Base-by-base conservation (phyloP, 2,888 invertebrate species). In the Napeogenes sylphis region DNA sequence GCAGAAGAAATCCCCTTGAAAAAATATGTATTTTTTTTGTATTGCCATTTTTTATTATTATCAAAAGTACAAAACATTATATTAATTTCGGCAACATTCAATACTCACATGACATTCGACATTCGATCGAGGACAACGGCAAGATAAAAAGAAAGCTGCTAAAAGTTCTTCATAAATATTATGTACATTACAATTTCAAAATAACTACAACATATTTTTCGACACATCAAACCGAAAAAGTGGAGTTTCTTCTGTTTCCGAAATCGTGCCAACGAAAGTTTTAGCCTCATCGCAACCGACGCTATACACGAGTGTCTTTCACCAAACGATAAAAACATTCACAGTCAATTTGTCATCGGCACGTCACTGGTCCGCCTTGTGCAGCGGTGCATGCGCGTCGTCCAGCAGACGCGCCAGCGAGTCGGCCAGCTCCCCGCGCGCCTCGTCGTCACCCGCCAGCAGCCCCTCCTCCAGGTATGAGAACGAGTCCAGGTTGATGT, bases 401-500 rank as follows among this genome's bases (percentile, higher is more conserved):
- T 75, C 85, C 58, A 90, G 81, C 65, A 90, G 72, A 46, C 84
- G 80, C 68, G 81, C 76, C 21, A 90, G 80, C 66, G 86, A 85
- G 68, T 85, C 85, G 75, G 83, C 79, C 46, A 87, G 75, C 64
- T 73, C 72, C 69, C 78, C 80, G 5, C 71, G 69, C 47, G 77
- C 78, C 69, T 85, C 88, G 63, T 90, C 91, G 72, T 90, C 91
- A 0, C 83, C 89, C 38, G 78, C 88, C 84, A 90, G 77, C 79
- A 91, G 82, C 58, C 85, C 82, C 70, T 90, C 91, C 67, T 92
- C 90, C 66, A 91, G 75, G 72, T 92, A 92, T 68, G 91, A 85
- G 75, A 91, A 91, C 74, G 90, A 87, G 68, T 92, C 91, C 68
- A 92, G 77, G 72, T 91, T 90, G 56, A 92, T 91, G 56, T 91